phyloP scores from a whole-genome alignment of 2,113 vertebrate genomes.

The Pseudorasbora parva region DNA sequence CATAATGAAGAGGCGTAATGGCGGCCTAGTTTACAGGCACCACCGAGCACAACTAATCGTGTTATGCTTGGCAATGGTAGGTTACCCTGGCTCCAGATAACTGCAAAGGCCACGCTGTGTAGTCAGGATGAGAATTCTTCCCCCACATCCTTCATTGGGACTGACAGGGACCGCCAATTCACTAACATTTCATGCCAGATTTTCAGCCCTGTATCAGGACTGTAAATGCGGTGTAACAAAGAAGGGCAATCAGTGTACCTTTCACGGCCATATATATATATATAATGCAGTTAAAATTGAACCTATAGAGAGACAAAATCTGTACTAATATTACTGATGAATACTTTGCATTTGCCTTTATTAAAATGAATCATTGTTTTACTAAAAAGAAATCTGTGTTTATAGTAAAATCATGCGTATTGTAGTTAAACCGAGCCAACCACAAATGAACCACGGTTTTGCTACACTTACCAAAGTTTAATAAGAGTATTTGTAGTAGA shows the following conservation, averaged over 20 bases:
- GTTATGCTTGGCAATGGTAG: constrained; percentile 54
- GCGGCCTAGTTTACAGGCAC: constrained; percentile 39
- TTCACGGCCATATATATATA: not conserved
- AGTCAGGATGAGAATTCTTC: constrained; percentile 60
- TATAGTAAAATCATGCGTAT: too few relatives aligned
- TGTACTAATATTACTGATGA: not conserved
- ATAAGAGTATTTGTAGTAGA: too few relatives aligned
- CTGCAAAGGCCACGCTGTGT: constrained; percentile 60
- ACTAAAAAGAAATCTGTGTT: too few relatives aligned
- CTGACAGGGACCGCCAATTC: constrained; percentile 49
- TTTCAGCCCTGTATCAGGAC: not conserved
- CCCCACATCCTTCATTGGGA: constrained; percentile 58
- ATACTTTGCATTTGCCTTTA: not conserved
- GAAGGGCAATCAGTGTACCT: not conserved
- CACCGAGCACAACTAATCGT: constrained; percentile 54
- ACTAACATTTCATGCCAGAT: constrained; percentile 2
- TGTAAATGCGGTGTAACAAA: not conserved
- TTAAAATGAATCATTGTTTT: too few relatives aligned
- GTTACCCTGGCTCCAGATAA: constrained; percentile 25
- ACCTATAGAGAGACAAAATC: not conserved
- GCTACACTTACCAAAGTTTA: too few relatives aligned
- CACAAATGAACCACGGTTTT: too few relatives aligned
- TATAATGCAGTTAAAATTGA: not conserved
- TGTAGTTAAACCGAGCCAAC: too few relatives aligned
- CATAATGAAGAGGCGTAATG: constrained; percentile 43